Percentiles rank a stretch among this genome's conserved stretches.
phyloP scores from a whole-genome alignment of 2,888 invertebrate species.

The Caenorhabditis imperialis region DNA sequence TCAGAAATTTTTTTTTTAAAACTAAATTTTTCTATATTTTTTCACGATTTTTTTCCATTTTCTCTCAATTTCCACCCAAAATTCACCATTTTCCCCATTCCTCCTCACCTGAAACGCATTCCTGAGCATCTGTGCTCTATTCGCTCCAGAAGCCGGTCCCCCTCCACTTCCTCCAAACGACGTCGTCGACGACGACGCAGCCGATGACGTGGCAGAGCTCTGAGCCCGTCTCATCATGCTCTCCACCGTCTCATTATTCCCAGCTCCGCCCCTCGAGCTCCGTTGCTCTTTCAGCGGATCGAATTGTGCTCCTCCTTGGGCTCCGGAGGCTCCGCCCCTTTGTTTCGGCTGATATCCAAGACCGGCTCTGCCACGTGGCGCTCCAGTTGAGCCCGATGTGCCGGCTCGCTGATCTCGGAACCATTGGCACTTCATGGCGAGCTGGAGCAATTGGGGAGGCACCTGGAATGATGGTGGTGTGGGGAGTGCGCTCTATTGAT shows the following conservation, averaged over 20 bases:
- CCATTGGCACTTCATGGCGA: constrained; percentile 64
- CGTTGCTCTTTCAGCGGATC: constrained; percentile 64
- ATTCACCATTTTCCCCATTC: no score
- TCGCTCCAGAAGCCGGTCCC: constrained; percentile 36
- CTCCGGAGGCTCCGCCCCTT: constrained; percentile 11
- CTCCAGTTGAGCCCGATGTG: constrained; percentile 9
- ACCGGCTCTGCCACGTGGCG: constrained; percentile 51
- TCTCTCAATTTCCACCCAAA: no score
- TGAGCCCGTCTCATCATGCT: constrained; percentile 45
- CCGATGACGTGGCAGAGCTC: constrained; percentile 34
- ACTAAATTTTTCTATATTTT: no score
- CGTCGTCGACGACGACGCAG: constrained; percentile 8
- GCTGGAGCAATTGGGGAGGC: constrained; percentile 51
- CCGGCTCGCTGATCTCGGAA: constrained; percentile 56
- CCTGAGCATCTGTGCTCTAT: constrained; percentile 60
- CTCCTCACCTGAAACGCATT: constrained; percentile 57
- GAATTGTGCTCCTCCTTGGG: constrained; percentile 13
- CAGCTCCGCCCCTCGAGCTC: constrained; percentile 13
- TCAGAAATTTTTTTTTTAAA: no score
- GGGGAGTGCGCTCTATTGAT: no score
- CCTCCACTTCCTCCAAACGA: background rate
- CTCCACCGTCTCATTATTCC: constrained; percentile 42
- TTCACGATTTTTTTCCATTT: no score
- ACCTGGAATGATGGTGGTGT: constrained; percentile 37
- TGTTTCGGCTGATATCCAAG: constrained; percentile 56